phyloP scores from a whole-genome alignment of 37 sponge, comb jelly and placozoan species.

The Theonella swinhoei region DNA sequence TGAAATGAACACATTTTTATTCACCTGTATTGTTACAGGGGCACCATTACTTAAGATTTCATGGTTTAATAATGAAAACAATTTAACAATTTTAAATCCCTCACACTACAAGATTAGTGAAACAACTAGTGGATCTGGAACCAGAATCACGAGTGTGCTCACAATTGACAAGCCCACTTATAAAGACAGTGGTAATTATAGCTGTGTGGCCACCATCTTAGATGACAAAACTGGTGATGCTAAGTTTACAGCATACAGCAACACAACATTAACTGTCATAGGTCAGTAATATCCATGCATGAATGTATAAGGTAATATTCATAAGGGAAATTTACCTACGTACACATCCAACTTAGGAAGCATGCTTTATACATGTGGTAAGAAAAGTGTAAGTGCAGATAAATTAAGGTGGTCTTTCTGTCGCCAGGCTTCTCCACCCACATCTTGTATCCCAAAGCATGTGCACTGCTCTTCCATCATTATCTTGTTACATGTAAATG shows the following conservation, averaged over 20 bases:
- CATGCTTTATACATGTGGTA: too few species aligned
- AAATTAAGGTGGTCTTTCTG: too few species aligned
- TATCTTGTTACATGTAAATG: too few species aligned
- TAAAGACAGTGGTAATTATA: neutral
- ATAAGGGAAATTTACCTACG: too few species aligned
- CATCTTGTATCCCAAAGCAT: too few species aligned
- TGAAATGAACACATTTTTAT: neutral
- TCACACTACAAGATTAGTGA: neutral
- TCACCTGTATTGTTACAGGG: neutral
- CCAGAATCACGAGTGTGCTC: neutral
- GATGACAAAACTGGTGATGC: neutral
- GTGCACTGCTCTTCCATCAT: too few species aligned
- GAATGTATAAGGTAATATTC: too few species aligned
- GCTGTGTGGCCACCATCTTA: neutral
- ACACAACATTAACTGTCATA: neutral
- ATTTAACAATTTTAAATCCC: neutral
- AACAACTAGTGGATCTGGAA: neutral
- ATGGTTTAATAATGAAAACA: neutral
- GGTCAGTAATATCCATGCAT: too few species aligned
- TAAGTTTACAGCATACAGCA: neutral
- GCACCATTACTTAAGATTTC: neutral
- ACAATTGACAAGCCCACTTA: neutral
- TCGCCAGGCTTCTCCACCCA: too few species aligned
- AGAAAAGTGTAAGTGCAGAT: too few species aligned
- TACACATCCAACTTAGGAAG: too few species aligned